Conservation (phyloP, 2,113 vertebrate genomes). For the Tragelaphus strepsiceros region DNA sequence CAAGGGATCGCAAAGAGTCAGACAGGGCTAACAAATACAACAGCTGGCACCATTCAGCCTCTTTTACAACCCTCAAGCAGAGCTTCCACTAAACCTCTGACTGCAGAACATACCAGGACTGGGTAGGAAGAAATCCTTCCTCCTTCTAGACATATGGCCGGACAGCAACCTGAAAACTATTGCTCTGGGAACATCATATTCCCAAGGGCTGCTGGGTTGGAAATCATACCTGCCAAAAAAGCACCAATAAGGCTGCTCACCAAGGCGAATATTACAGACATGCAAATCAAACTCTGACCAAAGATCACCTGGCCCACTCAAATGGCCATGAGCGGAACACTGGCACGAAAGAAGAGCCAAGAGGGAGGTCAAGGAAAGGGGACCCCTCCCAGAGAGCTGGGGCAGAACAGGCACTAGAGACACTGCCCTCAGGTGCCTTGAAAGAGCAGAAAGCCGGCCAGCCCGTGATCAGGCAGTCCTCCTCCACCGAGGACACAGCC, state of each 20-base stretch:
- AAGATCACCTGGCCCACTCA: neutral
- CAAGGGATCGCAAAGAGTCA: neutral
- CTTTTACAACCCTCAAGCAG: neutral
- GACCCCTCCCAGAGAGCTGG: neutral
- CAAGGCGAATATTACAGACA: neutral
- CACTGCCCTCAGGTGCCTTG: neutral
- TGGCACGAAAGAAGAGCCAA: neutral
- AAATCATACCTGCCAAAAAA: neutral
- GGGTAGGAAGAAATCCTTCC: neutral
- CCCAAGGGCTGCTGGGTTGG: neutral
- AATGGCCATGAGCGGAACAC: neutral
- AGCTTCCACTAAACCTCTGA: neutral
- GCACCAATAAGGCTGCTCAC: neutral
- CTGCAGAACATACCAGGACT: neutral
- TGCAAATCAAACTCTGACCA: neutral
- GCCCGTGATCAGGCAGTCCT: neutral
- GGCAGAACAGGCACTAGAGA: neutral
- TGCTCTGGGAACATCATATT: neutral
- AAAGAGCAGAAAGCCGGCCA: too few relatives aligned
- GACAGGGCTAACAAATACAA: neutral
- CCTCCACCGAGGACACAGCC: neutral
- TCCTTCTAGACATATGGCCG: rapidly evolving
- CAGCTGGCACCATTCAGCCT: neutral
- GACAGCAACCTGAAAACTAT: neutral
- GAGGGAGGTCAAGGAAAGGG: neutral